phyloP scores from a whole-genome alignment of 1,140 invertebrate species.

The Bombus sibiricus region DNA sequence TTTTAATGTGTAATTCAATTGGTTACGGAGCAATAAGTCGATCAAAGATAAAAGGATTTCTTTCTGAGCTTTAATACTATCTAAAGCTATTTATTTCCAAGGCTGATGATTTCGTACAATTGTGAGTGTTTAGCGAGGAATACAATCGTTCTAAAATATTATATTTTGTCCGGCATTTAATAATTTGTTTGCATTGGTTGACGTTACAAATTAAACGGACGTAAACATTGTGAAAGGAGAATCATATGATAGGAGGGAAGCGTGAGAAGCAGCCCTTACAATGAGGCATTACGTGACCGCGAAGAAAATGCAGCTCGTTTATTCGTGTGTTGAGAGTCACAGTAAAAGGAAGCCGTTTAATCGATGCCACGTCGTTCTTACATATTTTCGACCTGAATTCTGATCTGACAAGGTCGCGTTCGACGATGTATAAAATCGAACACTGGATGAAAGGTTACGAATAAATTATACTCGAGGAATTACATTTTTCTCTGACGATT shows the following conservation, averaged over 20 bases:
- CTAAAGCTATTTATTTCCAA: too few species aligned
- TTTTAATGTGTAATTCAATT: too few species aligned
- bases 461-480: neutral
- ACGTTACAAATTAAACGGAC: neutral
- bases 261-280: neutral
- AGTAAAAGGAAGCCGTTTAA: slow-evolving; percentile 49
- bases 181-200: neutral
- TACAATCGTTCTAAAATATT: too few species aligned
- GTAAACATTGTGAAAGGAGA: neutral
- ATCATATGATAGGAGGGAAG: neutral
- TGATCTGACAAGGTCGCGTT: slow-evolving; percentile 7
- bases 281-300: slow-evolving; percentile 36
- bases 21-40: too few species aligned
- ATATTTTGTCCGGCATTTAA: neutral
- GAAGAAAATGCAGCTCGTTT: slow-evolving; percentile 31
- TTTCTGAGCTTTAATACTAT: too few species aligned
- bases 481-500: neutral
- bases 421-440: neutral
- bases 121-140: too few species aligned
- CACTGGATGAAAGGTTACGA: neutral
- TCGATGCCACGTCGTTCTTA: slow-evolving; percentile 42
- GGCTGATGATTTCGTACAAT: too few species aligned
- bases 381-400: slow-evolving; percentile 54
- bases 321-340: slow-evolving; percentile 27
- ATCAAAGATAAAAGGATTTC: too few species aligned